phyloP scores from a whole-genome alignment of 2,113 vertebrate genomes.

The Misgurnus anguillicaudatus region DNA sequence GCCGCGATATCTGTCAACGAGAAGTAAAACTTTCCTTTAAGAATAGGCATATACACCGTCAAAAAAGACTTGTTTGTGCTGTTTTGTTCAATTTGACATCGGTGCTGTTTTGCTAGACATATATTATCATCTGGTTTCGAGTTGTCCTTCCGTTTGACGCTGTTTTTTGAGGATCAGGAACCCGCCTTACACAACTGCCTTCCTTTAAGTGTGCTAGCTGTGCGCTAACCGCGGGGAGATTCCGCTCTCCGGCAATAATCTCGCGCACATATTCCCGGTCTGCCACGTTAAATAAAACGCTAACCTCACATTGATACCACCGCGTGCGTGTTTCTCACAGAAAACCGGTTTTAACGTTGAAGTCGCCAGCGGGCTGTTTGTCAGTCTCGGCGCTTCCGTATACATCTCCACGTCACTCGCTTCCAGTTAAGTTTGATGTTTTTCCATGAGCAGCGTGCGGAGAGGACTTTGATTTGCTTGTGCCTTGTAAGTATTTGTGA shows the following conservation, averaged over 20 bases:
- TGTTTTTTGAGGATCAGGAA: conserved; percentile 38
- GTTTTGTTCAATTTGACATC: neutral
- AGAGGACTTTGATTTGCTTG: conserved; percentile 68
- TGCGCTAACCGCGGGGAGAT: conserved; percentile 25
- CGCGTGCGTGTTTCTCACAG: neutral
- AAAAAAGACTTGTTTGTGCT: neutral
- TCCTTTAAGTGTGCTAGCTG: conserved; percentile 36
- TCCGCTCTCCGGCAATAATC: neutral
- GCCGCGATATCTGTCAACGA: conserved; percentile 69
- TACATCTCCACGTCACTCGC: conserved; percentile 59
- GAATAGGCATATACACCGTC: conserved; percentile 39
- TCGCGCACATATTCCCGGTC: neutral
- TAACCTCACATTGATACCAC: neutral
- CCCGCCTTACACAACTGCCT: conserved; percentile 26
- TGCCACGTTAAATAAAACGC: neutral
- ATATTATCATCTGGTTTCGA: neutral
- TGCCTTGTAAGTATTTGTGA: conserved; percentile 65
- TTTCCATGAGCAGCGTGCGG: conserved; percentile 55
- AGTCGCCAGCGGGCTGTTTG: neutral
- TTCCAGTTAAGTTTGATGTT: conserved; percentile 63
- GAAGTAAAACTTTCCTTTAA: conserved; percentile 76
- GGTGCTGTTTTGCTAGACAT: neutral
- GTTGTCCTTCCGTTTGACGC: conserved; percentile 2
- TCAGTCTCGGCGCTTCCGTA: conserved; percentile 43
- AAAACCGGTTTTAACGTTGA: neutral